Evolutionary conservation across 2,113 vertebrate genomes (phyloP), one percentile per base, ranked within the genome.

Genomic region (Morone saxatilis): DNA sequence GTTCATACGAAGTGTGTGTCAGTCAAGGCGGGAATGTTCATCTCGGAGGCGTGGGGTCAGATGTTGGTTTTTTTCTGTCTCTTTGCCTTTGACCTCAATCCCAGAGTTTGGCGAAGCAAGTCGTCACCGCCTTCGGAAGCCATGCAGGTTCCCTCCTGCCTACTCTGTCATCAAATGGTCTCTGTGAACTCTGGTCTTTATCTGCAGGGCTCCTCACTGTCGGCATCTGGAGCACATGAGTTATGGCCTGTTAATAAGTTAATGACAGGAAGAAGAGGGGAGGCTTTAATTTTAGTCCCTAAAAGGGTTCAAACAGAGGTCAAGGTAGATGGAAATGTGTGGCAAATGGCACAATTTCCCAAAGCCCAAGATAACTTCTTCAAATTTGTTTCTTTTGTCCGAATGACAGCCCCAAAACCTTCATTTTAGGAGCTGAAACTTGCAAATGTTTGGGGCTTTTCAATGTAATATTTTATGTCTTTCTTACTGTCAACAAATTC

Each of bases 11-110:
- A 75, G 74, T 20, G 71, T 8, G 3, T 75, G 82, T 91, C 88
- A 88, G 78, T 86, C 82, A 76, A 31, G 65, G 9, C 4, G 36
- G 36, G 69, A 56, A 54, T 75, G 74, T 81, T 65, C 40, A 76
- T 25, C 22, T 54, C 13, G n/a, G 13, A 70, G 82, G 57, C 5
- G 53, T 81, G 81, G 79, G 80, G 90, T 92, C 86, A 89, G 61
- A 43, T 13, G 31, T 31, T 31, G 0, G 0, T 50, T 41, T 69
- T 73, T 57, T 4, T 40, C 14, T 5, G 22, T n/a, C 7, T 43
- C n/a, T 56, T 83, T 76, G 60, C 76, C 76, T 88, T 84, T 83
- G 86, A 87, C 90, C 92, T 92, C 65, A 80, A 88, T 92, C 81
- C 68, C 45, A 22, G 38, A 65, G 14, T 51, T 74, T 71, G 79